Conservation (phyloP, 2,113 vertebrate genomes). For the Thymallus thymallus region DNA sequence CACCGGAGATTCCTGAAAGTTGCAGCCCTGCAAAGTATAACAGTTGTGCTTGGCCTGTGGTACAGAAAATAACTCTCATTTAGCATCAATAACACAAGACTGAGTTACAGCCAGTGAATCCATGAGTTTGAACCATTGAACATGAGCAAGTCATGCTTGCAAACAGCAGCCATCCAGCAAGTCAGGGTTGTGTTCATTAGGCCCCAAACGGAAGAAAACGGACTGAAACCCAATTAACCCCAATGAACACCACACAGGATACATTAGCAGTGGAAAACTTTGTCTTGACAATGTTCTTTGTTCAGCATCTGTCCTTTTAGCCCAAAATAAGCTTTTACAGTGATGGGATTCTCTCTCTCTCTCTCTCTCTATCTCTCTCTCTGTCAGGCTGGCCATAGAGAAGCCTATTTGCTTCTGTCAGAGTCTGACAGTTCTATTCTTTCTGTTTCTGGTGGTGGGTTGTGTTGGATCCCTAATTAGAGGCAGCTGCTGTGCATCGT, state of each 20-base stretch:
- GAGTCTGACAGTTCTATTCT: no score
- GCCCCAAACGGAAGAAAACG: no score
- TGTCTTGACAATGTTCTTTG: neutral
- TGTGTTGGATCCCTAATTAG: no score
- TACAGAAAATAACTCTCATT: neutral
- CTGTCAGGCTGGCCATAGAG: no score
- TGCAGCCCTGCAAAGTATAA: neutral
- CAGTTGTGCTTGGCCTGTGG: neutral
- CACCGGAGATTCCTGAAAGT: no score
- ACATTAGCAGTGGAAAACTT: neutral
- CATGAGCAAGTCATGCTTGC: constrained; percentile 2
- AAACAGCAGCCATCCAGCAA: neutral
- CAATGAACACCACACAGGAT: neutral
- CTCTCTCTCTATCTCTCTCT: neutral
- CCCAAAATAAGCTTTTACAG: neutral
- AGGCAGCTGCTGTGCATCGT: no score
- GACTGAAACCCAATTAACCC: no score
- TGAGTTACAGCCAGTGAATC: neutral
- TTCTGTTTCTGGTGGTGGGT: no score
- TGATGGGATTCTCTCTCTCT: neutral
- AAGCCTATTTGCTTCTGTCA: no score
- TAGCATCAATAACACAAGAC: constrained; percentile 7
- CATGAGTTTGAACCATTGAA: neutral
- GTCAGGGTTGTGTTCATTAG: neutral
- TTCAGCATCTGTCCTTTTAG: neutral